These are phyloP conservation scores for Tinamus guttatus DNA, from an alignment of 2,113 vertebrate genomes.

Conservation along the genomic window DNA sequence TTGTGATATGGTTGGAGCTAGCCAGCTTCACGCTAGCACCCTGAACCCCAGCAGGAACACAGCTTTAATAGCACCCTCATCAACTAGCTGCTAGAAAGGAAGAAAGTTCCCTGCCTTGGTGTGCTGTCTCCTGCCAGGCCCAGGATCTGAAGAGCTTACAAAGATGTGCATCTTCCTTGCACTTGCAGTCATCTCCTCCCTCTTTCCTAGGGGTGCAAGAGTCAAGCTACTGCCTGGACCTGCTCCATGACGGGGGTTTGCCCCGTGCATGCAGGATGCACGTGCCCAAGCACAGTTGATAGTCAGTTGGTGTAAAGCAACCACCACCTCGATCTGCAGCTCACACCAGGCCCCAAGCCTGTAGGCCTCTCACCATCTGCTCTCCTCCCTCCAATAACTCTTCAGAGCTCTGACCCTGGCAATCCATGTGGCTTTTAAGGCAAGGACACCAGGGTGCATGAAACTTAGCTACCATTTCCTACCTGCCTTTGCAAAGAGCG, in stretches of 20 bases:
- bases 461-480: not conserved
- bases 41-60: not conserved
- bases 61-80: accelerated
- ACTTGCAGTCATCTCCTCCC: not conserved
- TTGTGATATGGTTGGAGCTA: not conserved
- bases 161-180: not conserved
- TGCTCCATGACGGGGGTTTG: no score
- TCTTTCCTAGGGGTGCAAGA: no score
- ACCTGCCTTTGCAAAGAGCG: accelerated
- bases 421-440: not conserved
- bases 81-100: not conserved
- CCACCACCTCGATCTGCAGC: not conserved
- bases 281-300: not conserved
- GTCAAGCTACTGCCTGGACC: not conserved
- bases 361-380: not conserved
- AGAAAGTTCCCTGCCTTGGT: not conserved
- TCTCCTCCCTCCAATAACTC: not conserved
- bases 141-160: no score
- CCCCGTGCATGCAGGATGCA: not conserved
- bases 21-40: not conserved
- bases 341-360: not conserved
- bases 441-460: accelerated
- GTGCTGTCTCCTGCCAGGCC: not conserved
- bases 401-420: no score
- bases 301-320: not conserved